Evolutionary conservation across 2,797 vertebrate genomes (phyloP).

Genomic region (Phoebastria nigripes): DNA sequence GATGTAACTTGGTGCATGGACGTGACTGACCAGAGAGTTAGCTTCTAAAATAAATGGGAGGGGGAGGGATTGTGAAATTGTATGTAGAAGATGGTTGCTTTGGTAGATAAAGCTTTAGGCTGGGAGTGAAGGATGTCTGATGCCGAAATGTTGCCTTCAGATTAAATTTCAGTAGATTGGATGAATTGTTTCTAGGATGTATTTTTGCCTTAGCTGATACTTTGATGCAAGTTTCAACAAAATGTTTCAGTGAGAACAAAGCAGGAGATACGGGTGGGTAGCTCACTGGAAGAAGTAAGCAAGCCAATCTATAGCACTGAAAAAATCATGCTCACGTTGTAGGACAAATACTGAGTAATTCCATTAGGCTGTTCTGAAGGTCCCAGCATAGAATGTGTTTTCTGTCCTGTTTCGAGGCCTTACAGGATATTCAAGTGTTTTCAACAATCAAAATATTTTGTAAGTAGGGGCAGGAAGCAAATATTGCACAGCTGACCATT

Average conservation of each 20-base stretch:
- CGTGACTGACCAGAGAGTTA: not conserved
- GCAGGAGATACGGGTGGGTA: not conserved
- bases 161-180: not conserved
- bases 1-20: not conserved
- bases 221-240: not conserved
- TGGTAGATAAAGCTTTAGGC: not conserved
- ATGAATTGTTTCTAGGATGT: not conserved
- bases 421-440: not conserved
- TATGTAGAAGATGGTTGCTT: not conserved
- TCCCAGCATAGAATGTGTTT: not conserved
- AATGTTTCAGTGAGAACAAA: not conserved
- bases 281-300: not conserved
- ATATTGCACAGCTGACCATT: not conserved
- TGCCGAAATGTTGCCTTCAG: not conserved
- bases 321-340: not conserved
- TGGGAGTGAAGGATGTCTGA: not conserved
- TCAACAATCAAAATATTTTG: not conserved
- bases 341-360: not conserved
- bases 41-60: not conserved
- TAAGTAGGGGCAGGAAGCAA: not conserved
- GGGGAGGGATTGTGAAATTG: not conserved
- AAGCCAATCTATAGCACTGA: not conserved
- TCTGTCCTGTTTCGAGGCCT: not conserved
- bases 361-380: not conserved
- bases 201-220: not conserved